Evolutionary conservation across 37 sponge, comb jelly and placozoan species (phyloP).

Genomic region (Halichondria panicea): DNA sequence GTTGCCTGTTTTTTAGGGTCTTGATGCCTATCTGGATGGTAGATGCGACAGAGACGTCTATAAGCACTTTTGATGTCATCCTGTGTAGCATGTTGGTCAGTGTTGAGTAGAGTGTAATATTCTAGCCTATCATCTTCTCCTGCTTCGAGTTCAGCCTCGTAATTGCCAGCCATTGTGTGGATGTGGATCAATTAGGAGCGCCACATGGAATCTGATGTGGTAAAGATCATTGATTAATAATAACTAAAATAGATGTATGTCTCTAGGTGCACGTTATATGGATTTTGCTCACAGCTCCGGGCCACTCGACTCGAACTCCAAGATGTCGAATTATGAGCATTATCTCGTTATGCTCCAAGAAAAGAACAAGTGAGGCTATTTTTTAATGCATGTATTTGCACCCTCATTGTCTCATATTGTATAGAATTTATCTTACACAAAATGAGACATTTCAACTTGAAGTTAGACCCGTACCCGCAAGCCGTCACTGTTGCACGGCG

Average conservation of each 20-base stretch:
- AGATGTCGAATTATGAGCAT: constrained; percentile 21
- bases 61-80: constrained; percentile 88
- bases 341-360: constrained; percentile 65
- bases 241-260: background rate
- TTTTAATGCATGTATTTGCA: no score
- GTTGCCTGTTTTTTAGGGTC: constrained; percentile 66
- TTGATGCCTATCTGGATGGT: constrained; percentile 90
- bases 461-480: no score
- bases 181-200: constrained; percentile 10
- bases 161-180: background rate
- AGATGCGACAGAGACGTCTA: constrained; percentile 76
- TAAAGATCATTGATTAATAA: background rate
- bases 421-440: no score
- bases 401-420: no score
- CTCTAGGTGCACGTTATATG: background rate
- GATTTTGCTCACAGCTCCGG: background rate
- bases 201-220: background rate
- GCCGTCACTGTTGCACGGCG: no score
- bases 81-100: constrained; percentile 56
- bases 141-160: background rate
- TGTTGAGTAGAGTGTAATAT: constrained; percentile 86
- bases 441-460: no score
- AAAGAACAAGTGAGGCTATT: constrained; percentile 75
- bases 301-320: background rate
- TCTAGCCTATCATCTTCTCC: constrained; percentile 42